A percentile compares a stretch with the other conserved stretches of the same genome.
phyloP scores from a whole-genome alignment of 2,797 vertebrate species.

The Taeniopygia guttata region DNA sequence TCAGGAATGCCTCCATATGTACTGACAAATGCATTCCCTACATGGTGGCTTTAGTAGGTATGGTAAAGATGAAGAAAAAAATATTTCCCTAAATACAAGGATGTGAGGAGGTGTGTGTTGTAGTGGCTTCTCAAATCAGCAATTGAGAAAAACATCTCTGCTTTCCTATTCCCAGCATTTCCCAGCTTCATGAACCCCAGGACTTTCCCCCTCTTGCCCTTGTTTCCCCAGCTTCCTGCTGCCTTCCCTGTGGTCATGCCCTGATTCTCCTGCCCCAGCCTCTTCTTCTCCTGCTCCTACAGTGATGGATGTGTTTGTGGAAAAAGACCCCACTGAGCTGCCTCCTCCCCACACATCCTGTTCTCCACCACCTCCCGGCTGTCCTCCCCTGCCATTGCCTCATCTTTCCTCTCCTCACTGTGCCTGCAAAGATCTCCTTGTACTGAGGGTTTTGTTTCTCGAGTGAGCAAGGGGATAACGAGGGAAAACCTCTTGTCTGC shows the following conservation, averaged over 20 bases:
- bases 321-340: not conserved
- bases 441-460: not conserved
- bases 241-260: not conserved
- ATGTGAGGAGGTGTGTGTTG: rapidly evolving
- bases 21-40: not conserved
- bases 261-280: not conserved
- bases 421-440: not conserved
- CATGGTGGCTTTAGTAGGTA: not conserved
- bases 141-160: not conserved
- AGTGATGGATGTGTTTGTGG: not conserved
- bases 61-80: not conserved
- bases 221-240: not conserved
- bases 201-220: not conserved
- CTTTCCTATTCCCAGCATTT: not conserved
- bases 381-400: not conserved
- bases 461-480: not conserved
- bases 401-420: not conserved
- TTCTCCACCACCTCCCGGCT: not conserved
- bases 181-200: not conserved
- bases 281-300: not conserved
- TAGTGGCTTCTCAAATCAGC: not conserved
- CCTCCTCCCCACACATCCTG: not conserved
- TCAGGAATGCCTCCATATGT: not conserved
- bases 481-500: not conserved
- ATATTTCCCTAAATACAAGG: not conserved